phyloP scores from a whole-genome alignment of 2,113 vertebrate genomes.

The Gavialis gangeticus region DNA sequence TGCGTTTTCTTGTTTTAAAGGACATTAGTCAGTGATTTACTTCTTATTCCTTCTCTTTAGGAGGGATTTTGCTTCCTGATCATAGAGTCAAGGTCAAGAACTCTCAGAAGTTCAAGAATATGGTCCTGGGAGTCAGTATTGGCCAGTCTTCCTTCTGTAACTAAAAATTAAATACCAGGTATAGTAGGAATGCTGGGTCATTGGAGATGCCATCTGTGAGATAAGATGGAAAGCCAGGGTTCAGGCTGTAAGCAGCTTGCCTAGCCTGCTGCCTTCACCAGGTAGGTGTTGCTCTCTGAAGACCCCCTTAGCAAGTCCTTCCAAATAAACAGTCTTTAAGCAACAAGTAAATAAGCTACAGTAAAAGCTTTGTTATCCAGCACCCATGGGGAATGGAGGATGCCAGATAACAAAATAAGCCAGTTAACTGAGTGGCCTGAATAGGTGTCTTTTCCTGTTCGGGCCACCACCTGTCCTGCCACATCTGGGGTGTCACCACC shows the following conservation, averaged over 20 bases:
- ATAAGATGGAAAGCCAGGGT: neutral
- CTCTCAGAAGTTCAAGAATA: neutral
- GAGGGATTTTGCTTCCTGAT: constrained; percentile 51
- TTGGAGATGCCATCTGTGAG: neutral
- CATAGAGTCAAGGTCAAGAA: neutral
- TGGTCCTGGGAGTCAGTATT: neutral
- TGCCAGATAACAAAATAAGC: too few relatives aligned
- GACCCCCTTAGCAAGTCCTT: too few relatives aligned
- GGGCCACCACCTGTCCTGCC: too few relatives aligned
- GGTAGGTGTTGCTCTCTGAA: neutral
- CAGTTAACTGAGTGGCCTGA: too few relatives aligned
- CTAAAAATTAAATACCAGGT: neutral
- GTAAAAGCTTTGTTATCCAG: too few relatives aligned
- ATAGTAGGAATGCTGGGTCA: neutral
- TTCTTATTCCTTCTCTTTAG: constrained; percentile 34
- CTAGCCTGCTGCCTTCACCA: neutral
- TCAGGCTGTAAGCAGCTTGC: neutral
- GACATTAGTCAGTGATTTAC: constrained; percentile 39
- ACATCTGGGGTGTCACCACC: too few relatives aligned
- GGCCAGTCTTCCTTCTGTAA: neutral
- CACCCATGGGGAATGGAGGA: too few relatives aligned
- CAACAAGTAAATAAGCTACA: too few relatives aligned
- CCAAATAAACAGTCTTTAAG: too few relatives aligned
- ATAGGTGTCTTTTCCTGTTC: too few relatives aligned
- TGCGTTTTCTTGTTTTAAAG: constrained; percentile 31